Evolutionary conservation across 1,140 invertebrate genomes (phyloP), one percentile per base, ranked within the genome.

Genomic region (Hylaeus volcanicus): DNA sequence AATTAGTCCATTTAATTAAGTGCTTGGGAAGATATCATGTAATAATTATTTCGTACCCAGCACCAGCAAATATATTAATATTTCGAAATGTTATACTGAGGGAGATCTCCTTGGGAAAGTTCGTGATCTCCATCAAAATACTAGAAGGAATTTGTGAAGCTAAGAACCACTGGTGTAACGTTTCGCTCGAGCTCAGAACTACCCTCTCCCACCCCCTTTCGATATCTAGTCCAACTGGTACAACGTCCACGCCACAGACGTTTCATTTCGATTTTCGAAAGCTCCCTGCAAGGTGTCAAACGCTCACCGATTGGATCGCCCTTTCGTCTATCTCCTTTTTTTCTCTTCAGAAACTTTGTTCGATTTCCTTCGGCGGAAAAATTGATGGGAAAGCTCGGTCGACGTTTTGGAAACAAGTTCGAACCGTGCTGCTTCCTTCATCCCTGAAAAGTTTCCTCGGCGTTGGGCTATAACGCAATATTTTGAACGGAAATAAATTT

Each of bases 191-290:
- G 5, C 5, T 26, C 65, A 6, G 5, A 15, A 51, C 48, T 53
- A 58, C 37, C 45, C 15, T 5, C 4, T 41, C 74, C 58, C 14
- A 53, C 43, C 15, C 66, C 9, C 65, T 4, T 43, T 56, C 37
- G 26, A 5, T 65, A 60, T 60, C 39, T 51, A 43, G 26, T 51
- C 43, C 56, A 53, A 64, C 71, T 43, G 74, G 74, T 63, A 60
- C 26, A 60, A 48, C 68, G n/a, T 81, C 41, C 64, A 77, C 73
- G 12, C 56, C 74, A 41, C 51, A 43, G 75, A 78, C 70, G 84
- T 86, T 85, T 86, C 84, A 85, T 82, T 85, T 79, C 84, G 84
- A 83, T 86, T 86, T 79, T 76, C 60, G 53, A 56, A 37, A 86
- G 75, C 70, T 86, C 41, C 48, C 53, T 14, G 72, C 58, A n/a